A percentile compares a stretch with the other conserved stretches of the same genome.
Evolutionary conservation across 2,888 invertebrate genomes (phyloP).

Genomic region (Macrosoma leucophasiata): DNA sequence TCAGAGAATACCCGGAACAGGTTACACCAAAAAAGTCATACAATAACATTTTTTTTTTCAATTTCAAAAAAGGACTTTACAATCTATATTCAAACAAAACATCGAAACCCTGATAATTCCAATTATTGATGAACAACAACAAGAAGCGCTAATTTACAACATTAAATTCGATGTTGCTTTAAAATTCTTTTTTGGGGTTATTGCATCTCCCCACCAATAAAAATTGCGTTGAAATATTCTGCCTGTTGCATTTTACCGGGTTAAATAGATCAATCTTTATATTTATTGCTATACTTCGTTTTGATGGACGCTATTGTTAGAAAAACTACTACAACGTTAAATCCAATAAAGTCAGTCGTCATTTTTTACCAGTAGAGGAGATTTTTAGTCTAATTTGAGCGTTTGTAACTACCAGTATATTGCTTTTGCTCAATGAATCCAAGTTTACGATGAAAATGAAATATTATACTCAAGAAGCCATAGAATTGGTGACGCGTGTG

Average conservation of each 20-base stretch:
- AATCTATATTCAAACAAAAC: slow-evolving; percentile 59
- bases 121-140: slow-evolving; percentile 62
- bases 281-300: too few relatives aligned
- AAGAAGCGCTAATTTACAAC: slow-evolving; percentile 64
- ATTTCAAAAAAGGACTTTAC: slow-evolving; percentile 38
- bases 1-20: slow-evolving; percentile 37
- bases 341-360: slow-evolving; percentile 14
- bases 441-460: slow-evolving; percentile 29
- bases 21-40: slow-evolving; percentile 40
- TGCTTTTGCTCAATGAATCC: slow-evolving; percentile 60
- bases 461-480: slow-evolving; percentile 17
- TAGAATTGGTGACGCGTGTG: too few relatives aligned
- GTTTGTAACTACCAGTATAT: slow-evolving; percentile 50
- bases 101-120: slow-evolving; percentile 73
- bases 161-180: slow-evolving; percentile 71
- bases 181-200: slow-evolving; percentile 55
- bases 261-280: too few relatives aligned
- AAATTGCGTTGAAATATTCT: slow-evolving; percentile 33
- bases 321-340: slow-evolving; percentile 24
- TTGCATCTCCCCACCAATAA: slow-evolving; percentile 39
- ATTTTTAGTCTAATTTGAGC: slow-evolving; percentile 62
- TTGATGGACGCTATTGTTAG: neutral
- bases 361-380: slow-evolving; percentile 42
- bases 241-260: too few relatives aligned
- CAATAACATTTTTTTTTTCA: slow-evolving; percentile 29